These are phyloP conservation scores for Equus quagga DNA, from an alignment of 2,113 vertebrate genomes.

Conservation along the genomic window DNA sequence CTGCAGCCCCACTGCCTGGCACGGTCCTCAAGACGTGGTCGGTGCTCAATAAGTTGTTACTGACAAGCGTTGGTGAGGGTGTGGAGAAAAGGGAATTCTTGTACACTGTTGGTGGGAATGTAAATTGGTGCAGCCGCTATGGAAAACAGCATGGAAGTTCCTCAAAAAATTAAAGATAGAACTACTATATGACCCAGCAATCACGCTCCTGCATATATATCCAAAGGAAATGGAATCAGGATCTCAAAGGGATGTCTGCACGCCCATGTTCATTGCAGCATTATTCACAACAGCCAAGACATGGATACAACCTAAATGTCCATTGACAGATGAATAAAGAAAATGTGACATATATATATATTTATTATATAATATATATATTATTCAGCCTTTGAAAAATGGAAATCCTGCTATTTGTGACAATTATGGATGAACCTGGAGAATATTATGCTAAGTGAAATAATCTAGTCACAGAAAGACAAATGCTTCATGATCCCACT, in stretches of 20 bases:
- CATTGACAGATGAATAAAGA: not conserved
- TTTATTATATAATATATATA: not conserved
- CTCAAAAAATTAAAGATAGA: not conserved
- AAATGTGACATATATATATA: not conserved
- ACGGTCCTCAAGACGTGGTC: not conserved
- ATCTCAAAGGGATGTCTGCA: not conserved
- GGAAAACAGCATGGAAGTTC: not conserved
- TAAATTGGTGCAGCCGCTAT: not conserved
- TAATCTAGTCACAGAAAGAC: not conserved
- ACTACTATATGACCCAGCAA: not conserved
- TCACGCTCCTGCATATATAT: not conserved
- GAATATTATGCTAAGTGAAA: not conserved
- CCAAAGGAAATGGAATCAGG: not conserved
- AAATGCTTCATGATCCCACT: not conserved
- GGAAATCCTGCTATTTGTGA: not conserved
- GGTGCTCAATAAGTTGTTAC: not conserved
- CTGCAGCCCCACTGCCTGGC: not conserved
- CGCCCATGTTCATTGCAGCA: not conserved
- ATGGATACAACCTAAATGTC: not conserved
- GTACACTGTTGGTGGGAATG: not conserved
- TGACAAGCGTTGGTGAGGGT: not conserved
- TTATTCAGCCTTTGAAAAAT: not conserved
- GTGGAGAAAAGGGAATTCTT: not conserved
- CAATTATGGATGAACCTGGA: not conserved
- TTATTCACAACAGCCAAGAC: not conserved